Evolutionary conservation across 2,797 vertebrate genomes (phyloP).

Genomic region (Cheirogaleus major): DNA sequence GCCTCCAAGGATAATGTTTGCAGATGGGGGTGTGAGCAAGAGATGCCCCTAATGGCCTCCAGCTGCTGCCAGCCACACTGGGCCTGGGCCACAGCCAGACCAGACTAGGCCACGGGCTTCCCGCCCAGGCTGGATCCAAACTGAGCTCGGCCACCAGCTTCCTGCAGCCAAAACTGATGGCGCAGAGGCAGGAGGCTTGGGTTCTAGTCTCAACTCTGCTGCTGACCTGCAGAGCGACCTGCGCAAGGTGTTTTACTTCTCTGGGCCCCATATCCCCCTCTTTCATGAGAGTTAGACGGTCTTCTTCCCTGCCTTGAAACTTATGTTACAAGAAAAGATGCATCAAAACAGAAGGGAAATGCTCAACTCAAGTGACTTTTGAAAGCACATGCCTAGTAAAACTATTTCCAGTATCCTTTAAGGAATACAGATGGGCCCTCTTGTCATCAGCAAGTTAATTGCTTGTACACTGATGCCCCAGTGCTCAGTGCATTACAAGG

Average conservation of each 20-base stretch:
- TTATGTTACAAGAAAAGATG: not conserved
- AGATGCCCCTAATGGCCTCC: not conserved
- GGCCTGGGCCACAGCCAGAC: not conserved
- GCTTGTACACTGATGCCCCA: not conserved
- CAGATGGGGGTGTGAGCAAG: not conserved
- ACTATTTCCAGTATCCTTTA: not conserved
- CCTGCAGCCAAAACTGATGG: not conserved
- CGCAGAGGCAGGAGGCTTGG: not conserved
- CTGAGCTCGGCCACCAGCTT: not conserved
- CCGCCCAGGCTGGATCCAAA: slow-evolving; percentile 13
- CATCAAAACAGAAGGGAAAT: not conserved
- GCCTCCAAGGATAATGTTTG: slow-evolving; percentile 71
- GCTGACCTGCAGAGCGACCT: not conserved
- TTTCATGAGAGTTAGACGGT: not conserved
- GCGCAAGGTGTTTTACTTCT: not conserved
- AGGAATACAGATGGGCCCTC: not conserved
- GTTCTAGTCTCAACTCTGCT: not conserved
- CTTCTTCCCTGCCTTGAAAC: not conserved
- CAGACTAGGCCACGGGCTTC: not conserved
- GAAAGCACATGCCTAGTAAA: not conserved
- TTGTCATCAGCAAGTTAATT: not conserved
- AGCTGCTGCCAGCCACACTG: not conserved
- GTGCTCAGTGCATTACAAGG: not conserved
- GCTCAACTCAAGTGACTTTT: not conserved
- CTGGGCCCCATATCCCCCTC: not conserved